Evolutionary conservation across 2,888 invertebrate species (phyloP), one percentile per base, ranked within the genome.

Genomic region (Eulithis testata): DNA sequence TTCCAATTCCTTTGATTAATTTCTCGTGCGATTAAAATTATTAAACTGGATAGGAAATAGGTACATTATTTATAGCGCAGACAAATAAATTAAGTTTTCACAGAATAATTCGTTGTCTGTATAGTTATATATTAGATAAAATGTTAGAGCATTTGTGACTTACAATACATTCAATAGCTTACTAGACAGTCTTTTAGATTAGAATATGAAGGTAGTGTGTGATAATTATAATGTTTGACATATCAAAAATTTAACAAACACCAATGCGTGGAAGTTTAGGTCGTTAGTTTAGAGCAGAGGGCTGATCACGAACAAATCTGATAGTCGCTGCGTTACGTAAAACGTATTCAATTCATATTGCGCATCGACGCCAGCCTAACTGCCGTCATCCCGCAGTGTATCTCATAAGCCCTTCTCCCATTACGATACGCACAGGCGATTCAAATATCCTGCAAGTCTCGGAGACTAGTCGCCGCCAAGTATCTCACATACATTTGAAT

Each of bases 141-240:
- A 86, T 84, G 84, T 91, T 90, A 31, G 36, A 84, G 85, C 83
- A 86, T 93, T 93, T 93, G 92, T 92, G 91, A 92, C 92, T 90
- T 90, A 91, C 74, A 84, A 88, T 89, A 88, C 87, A 87, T 88
- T 89, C 83, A 87, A 85, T 90, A 89, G 87, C 91, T 90, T 91
- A 88, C 87, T 91, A 91, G 90, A 90, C 92, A 93, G 92, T 93
- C 92, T 93, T 92, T 89, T 89, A 89, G 51, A 59, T 59, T 43
- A 51, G 85, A 88, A 85, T 84, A 86, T 86, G 65, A 65, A 69
- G 69, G 63, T 65, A 68, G 50, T 60, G 37, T 59, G 60, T 47
- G 44, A 55, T 51, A 49, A 55, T 51, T 50, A 31, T 58, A 68
- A 63, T 70, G 31, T 37, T 11, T 50, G 49, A 51, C 40, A 12